phyloP scores from a whole-genome alignment of 2,888 invertebrate species.

The Ophioninae sp. region DNA sequence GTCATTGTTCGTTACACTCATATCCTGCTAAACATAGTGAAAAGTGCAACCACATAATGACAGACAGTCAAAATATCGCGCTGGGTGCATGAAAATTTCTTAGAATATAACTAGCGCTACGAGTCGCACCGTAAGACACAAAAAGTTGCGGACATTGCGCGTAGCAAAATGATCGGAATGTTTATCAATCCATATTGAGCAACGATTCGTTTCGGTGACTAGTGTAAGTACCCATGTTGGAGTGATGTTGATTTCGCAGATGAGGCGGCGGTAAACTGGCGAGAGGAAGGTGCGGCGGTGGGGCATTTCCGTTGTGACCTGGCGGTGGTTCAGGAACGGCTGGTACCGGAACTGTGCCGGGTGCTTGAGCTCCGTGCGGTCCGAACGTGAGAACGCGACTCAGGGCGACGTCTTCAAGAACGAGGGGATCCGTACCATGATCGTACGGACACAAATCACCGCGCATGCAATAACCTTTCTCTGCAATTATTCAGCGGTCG shows the following conservation, averaged over 20 bases:
- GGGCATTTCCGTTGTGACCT: slow-evolving; percentile 79
- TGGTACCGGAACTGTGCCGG: slow-evolving; percentile 75
- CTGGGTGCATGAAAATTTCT: too few relatives aligned
- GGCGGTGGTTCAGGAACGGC: slow-evolving; percentile 74
- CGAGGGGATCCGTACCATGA: slow-evolving; percentile 97
- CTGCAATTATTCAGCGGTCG: slow-evolving; percentile 80
- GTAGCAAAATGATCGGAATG: background rate
- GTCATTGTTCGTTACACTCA: too few relatives aligned
- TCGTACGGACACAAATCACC: slow-evolving; percentile 98
- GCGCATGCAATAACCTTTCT: slow-evolving; percentile 97
- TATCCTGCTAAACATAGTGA: too few relatives aligned
- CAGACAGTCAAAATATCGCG: too few relatives aligned
- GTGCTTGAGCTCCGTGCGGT: slow-evolving; percentile 80
- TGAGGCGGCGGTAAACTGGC: slow-evolving; percentile 79
- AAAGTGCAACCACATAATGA: too few relatives aligned
- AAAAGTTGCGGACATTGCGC: background rate
- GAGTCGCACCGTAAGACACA: too few relatives aligned
- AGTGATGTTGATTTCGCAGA: slow-evolving; percentile 79
- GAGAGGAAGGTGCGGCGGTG: slow-evolving; percentile 78
- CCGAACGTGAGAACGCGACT: slow-evolving; percentile 83
- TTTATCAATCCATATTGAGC: background rate
- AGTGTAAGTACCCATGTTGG: slow-evolving; percentile 77
- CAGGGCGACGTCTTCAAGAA: slow-evolving; percentile 91
- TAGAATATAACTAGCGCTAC: too few relatives aligned
- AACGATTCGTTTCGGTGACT: background rate